These are phyloP conservation scores for Petromus typicus DNA, from an alignment of 2,113 vertebrate genomes.

Conservation along the genomic window DNA sequence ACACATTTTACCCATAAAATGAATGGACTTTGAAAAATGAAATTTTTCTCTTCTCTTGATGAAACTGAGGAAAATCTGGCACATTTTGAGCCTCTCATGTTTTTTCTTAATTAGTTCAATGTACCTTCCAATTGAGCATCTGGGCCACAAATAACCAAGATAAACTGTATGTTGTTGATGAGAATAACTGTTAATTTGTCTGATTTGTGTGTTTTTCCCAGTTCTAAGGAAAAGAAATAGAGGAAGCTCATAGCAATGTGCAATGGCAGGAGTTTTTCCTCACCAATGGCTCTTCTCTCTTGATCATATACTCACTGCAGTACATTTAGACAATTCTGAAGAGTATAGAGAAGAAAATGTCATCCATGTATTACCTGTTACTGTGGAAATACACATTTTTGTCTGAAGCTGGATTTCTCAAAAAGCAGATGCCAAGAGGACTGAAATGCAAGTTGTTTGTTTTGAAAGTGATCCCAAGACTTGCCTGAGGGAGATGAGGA, in stretches of 20 bases:
- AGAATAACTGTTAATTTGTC: background rate
- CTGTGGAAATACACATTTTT: conserved; percentile 12
- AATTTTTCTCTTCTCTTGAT: background rate
- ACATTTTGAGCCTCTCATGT: background rate
- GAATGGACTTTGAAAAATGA: background rate
- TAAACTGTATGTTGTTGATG: background rate
- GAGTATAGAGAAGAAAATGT: background rate
- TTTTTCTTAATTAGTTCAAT: background rate
- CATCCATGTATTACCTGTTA: background rate
- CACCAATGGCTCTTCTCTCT: background rate
- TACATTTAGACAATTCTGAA: background rate
- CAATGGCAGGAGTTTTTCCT: background rate
- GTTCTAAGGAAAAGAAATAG: background rate
- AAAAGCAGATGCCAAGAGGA: background rate
- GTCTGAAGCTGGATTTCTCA: background rate
- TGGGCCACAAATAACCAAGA: background rate
- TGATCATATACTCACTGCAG: background rate
- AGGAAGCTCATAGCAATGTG: background rate
- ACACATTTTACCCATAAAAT: background rate
- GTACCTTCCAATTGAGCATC: background rate
- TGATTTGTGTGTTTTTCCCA: background rate
- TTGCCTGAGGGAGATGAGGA: background rate
- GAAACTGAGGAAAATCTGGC: background rate
- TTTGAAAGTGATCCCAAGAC: conserved; percentile 10
- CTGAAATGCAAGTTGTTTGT: background rate